phyloP scores from a whole-genome alignment of 2,113 vertebrate genomes.

The Corythornis madagascariensis region DNA sequence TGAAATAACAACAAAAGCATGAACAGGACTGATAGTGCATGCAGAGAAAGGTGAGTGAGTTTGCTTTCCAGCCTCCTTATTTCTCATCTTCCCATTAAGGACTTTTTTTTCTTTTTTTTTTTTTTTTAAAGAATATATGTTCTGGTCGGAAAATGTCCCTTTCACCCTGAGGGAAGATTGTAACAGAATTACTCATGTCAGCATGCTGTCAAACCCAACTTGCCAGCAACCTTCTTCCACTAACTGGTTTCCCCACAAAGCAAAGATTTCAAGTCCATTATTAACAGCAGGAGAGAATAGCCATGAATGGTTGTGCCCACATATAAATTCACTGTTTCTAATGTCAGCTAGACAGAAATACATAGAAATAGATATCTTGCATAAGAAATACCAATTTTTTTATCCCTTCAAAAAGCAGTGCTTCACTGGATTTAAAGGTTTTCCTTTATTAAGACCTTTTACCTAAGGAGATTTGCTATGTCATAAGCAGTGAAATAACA shows the following conservation, averaged over 20 bases:
- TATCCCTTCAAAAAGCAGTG: not conserved
- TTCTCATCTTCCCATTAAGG: not conserved
- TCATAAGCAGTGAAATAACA: not conserved
- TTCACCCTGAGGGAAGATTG: not conserved
- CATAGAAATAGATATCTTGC: not conserved
- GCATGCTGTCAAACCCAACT: not conserved
- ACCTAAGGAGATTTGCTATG: not conserved
- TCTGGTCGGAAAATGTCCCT: not conserved
- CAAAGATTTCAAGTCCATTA: not conserved
- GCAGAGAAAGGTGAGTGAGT: not conserved
- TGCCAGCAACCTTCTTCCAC: not conserved
- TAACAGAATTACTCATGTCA: not conserved
- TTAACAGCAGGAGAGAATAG: not conserved
- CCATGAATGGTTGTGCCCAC: not conserved
- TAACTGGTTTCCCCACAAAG: not conserved
- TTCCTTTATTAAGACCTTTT: not conserved
- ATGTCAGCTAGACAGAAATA: not conserved
- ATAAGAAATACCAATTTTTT: not conserved
- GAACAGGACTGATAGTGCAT: not conserved
- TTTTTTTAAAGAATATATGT: not conserved
- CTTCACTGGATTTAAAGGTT: not conserved
- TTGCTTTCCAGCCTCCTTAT: not conserved
- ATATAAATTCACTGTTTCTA: not conserved
- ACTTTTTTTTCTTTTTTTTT: not conserved
- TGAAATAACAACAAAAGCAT: not conserved